Conservation (phyloP, 2,797 vertebrate genomes). For the Tadarida brasiliensis region DNA sequence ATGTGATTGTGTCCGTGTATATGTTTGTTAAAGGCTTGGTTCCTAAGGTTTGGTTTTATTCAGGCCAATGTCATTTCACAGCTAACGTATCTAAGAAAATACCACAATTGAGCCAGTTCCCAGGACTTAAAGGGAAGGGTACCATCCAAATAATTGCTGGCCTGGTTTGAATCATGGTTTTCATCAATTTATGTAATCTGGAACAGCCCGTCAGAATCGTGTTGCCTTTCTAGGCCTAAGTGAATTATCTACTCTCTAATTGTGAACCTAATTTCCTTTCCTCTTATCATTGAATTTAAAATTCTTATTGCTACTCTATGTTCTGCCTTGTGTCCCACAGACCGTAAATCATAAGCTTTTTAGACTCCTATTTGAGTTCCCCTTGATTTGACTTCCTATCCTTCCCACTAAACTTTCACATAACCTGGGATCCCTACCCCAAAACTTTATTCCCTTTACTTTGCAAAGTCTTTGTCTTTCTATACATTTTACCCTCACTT, state of each 20-base stretch:
- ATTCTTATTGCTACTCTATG: neutral
- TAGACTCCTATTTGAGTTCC: neutral
- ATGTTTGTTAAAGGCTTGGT: neutral
- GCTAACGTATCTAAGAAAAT: neutral
- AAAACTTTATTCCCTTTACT: neutral
- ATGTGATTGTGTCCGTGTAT: neutral
- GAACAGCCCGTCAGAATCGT: constrained; percentile 17
- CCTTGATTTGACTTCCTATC: neutral
- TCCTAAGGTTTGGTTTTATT: constrained; percentile 18
- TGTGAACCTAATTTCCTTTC: constrained; percentile 49
- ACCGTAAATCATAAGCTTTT: neutral
- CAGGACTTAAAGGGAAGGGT: neutral
- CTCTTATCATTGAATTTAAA: constrained; percentile 54
- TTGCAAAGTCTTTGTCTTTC: neutral
- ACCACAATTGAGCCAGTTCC: neutral
- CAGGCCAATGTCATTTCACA: neutral
- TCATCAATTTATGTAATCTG: constrained; percentile 7
- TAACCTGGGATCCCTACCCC: neutral
- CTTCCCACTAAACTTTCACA: neutral
- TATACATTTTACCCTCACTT: neutral
- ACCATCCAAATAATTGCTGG: neutral
- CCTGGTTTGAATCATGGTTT: neutral
- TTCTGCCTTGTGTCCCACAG: constrained; percentile 7
- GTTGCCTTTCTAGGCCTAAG: neutral
- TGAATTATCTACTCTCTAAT: constrained; percentile 48